Percentiles rank a stretch among this genome's conserved stretches.
Conservation (phyloP, 2,113 vertebrate species). For the Phrynosoma platyrhinos region DNA sequence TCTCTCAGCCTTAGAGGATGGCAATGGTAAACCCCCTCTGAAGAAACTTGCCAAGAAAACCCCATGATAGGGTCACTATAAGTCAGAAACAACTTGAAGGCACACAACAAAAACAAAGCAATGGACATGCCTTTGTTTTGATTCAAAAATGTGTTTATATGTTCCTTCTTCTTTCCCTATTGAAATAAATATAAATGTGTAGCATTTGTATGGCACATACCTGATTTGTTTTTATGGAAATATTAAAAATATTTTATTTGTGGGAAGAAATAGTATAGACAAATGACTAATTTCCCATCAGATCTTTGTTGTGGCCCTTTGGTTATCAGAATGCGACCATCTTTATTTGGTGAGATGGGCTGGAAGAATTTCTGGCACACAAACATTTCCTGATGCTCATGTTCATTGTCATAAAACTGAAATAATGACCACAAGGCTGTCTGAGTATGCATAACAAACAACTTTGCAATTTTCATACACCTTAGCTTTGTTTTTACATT, state of each 20-base stretch:
- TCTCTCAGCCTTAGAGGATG: too few species aligned
- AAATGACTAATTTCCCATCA: neutral
- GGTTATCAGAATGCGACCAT: too few species aligned
- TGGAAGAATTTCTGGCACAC: neutral
- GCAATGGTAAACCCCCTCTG: too few species aligned
- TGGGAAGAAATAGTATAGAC: too few species aligned
- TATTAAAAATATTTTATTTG: neutral
- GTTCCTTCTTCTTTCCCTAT: neutral
- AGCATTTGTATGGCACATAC: neutral
- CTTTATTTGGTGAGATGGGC: neutral
- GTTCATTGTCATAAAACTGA: neutral
- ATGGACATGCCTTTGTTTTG: too few species aligned
- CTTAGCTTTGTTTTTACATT: conserved; percentile 10
- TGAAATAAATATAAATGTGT: neutral
- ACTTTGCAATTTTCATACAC: neutral
- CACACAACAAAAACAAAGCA: too few species aligned
- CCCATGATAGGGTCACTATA: too few species aligned
- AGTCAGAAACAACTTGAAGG: too few species aligned
- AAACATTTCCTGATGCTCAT: neutral
- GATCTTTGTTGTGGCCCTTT: neutral
- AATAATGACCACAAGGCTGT: neutral
- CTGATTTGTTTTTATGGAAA: neutral
- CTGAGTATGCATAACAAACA: neutral
- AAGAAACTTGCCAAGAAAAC: too few species aligned
- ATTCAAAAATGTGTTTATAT: neutral